These are phyloP conservation scores for Nymphalis urticae DNA, from an alignment of 2,888 invertebrate species.

Conservation along the genomic window DNA sequence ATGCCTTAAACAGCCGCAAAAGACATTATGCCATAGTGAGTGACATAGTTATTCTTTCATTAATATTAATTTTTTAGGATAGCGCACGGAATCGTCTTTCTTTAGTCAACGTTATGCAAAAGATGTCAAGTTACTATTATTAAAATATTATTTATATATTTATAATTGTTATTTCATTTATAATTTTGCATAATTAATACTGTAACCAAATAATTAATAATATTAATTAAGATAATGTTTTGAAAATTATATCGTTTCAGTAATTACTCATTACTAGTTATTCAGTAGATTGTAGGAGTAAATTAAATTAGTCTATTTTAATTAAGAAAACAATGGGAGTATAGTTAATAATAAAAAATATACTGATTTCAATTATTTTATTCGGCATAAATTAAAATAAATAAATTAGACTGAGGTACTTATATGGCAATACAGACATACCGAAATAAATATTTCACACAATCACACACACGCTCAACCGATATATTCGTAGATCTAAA, in stretches of 20 bases:
- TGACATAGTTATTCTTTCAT: conserved; percentile 68
- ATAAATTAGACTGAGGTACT: conserved; percentile 70
- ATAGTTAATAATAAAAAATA: conserved; percentile 13
- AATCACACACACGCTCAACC: conserved; percentile 48
- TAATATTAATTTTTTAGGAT: conserved; percentile 68
- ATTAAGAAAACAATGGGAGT: neutral
- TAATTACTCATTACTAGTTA: no score
- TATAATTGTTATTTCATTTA: neutral
- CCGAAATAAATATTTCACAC: conserved; percentile 49
- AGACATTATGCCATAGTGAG: conserved; percentile 67
- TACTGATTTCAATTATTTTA: conserved; percentile 44
- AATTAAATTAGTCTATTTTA: no score
- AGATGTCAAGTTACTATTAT: conserved; percentile 35
- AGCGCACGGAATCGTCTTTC: conserved; percentile 57
- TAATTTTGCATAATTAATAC: neutral
- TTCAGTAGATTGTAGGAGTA: no score
- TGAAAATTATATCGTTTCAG: neutral
- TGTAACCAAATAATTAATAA: neutral
- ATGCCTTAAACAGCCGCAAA: conserved; percentile 59
- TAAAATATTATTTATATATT: conserved; percentile 37
- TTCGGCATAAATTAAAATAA: conserved; percentile 45
- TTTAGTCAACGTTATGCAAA: conserved; percentile 58
- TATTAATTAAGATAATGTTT: neutral
- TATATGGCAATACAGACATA: conserved; percentile 54
- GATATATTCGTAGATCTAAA: conserved; percentile 35